phyloP scores from a whole-genome alignment of 2,888 invertebrate genomes.

The Biston betularia region DNA sequence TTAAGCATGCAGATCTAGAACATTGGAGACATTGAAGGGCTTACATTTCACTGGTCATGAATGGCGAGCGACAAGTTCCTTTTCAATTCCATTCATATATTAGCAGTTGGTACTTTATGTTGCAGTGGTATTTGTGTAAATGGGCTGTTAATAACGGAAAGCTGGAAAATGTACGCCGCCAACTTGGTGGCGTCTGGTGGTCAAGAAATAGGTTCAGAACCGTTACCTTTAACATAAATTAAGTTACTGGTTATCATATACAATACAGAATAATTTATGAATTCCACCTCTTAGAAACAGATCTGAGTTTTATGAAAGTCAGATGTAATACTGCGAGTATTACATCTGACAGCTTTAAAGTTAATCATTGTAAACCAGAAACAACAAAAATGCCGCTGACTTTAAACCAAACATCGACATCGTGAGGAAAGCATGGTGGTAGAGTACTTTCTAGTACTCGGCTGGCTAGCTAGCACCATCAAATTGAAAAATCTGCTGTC shows the following conservation, averaged over 20 bases:
- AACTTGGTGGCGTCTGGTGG: neutral
- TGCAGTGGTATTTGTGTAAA: neutral
- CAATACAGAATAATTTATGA: neutral
- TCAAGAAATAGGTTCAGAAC: neutral
- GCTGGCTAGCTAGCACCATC: too few species aligned
- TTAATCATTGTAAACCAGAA: too few species aligned
- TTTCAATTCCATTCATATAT: constrained; percentile 8
- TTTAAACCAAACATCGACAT: too few species aligned
- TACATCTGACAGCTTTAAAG: too few species aligned
- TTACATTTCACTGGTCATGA: constrained; percentile 3
- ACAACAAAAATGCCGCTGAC: too few species aligned
- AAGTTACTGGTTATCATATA: neutral
- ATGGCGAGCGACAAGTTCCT: constrained; percentile 1
- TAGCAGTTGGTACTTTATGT: constrained; percentile 4
- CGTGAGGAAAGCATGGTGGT: too few species aligned
- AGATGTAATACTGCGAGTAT: too few species aligned
- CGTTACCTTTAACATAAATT: neutral
- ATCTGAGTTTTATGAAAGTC: too few species aligned
- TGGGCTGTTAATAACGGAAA: constrained; percentile 3
- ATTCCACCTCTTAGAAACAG: too few species aligned
- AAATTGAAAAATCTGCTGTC: too few species aligned
- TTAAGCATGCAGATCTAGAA: neutral
- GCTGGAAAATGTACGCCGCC: constrained; percentile 1
- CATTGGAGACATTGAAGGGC: neutral
- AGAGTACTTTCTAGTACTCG: too few species aligned